Evolutionary conservation across 2,113 vertebrate genomes (phyloP), one percentile per base, ranked within the genome.

Genomic region (Sturnira hondurensis): DNA sequence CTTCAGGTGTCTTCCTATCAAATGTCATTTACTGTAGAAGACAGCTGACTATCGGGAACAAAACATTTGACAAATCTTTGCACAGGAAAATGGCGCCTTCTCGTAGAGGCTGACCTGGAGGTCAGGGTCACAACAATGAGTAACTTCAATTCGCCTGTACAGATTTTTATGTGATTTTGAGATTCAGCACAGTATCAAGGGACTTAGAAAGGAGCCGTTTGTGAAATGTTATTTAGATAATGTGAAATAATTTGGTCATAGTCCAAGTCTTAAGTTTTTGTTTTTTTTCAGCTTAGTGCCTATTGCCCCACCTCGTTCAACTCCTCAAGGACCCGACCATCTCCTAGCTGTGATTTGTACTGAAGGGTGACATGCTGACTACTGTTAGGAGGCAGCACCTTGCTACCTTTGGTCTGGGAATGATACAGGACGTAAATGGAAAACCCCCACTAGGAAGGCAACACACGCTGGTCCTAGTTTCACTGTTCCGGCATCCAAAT

Each of bases 81-180:
- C 15, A 26, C 8, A 86, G 20, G 26, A 65, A 94, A 94, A n/a
- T 84, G 50, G 33, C 70, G 65, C 41, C 83, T 93, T 95, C 26
- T 52, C 45, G 1, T 41, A 36, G 28, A 96, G 43, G 13, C 26
- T 47, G 50, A 65, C 61, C 33, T 45, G 31, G 73, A 93, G 52
- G 76, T 68, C 68, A 80, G 6, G 14, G 47, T 89, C 73, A 90
- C 36, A 88, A 73, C 13, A 74, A 82, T 45, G 45, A 87, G 89
- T 86, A 86, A 82, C 41, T 96, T 95, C 86, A 89, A 94, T 94
- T 86, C 83, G 54, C 54, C 58, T 36, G 43, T 94, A 78, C 91
- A 83, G 17, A 9, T 86, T 33, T 91, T 80, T 89, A 67, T 70
- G 13, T 47, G 71, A 83, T 80, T 67, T 91, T 96, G 43, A 86